These are phyloP conservation scores for Oithona nana DNA, from an alignment of 2,888 invertebrate genomes.

Conservation along the genomic window DNA sequence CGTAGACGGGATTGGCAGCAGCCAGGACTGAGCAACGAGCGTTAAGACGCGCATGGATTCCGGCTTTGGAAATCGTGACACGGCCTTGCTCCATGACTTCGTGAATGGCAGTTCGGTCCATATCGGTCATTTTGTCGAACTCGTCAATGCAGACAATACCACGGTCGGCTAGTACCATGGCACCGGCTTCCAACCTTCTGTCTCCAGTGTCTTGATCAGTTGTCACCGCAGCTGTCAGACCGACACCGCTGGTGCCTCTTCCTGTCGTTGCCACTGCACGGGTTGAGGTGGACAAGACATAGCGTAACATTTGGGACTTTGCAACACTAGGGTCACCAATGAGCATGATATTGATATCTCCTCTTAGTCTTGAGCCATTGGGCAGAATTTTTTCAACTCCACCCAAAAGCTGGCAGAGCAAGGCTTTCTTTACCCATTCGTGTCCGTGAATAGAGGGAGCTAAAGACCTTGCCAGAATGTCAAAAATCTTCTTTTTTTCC, in stretches of 20 bases:
- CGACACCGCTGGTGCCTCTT: conserved; percentile 92
- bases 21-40: conserved; percentile 93
- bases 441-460: conserved; percentile 98
- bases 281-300: conserved; percentile 83
- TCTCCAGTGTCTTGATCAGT: conserved; percentile 84
- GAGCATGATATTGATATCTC: conserved; percentile 74
- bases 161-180: conserved; percentile 97
- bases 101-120: conserved; percentile 95
- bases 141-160: conserved; percentile 95
- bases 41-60: conserved; percentile 87
- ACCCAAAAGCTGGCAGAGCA: conserved; percentile 77
- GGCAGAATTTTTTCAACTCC: conserved; percentile 83
- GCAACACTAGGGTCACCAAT: conserved; percentile 99
- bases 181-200: conserved; percentile 74
- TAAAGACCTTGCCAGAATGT: conserved; percentile 67
- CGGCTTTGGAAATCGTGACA: conserved; percentile 93
- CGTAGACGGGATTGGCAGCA: conserved; percentile 98
- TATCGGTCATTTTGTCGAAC: conserved; percentile 98
- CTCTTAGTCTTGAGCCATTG: conserved; percentile 77
- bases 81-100: conserved; percentile 58
- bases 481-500: conserved; percentile 50
- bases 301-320: conserved; percentile 83
- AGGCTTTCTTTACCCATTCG: conserved; percentile 84
- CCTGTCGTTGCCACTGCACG: conserved; percentile 93
- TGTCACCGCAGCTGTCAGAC: conserved; percentile 94